Evolutionary conservation across 1,140 invertebrate species (phyloP).

Genomic region (Octopus bimaculoides): DNA sequence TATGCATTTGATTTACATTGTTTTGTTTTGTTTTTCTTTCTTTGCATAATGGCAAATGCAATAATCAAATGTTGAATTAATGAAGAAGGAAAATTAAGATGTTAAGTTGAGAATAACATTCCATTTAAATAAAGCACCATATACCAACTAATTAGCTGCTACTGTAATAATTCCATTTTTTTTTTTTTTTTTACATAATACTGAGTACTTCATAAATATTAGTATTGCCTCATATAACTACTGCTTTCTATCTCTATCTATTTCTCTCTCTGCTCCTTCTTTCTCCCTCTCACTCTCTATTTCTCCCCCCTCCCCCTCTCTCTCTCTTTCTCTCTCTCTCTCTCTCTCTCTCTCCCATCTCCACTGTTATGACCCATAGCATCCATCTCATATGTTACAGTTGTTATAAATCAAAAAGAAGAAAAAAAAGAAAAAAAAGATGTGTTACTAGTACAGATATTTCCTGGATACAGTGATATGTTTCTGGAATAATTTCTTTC

Average conservation of each 20-base stretch:
- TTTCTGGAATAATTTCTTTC: constrained; percentile 1
- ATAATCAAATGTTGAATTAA: no score
- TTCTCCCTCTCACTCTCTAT: neutral
- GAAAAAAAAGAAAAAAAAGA: neutral
- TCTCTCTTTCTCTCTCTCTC: neutral
- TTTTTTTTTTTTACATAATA: no score
- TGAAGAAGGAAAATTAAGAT: no score
- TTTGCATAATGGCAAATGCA: no score
- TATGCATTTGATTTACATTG: neutral
- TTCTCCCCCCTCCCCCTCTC: neutral
- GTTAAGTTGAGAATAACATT: no score
- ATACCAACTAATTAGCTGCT: no score
- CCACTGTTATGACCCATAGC: neutral
- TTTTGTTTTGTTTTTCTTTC: no score
- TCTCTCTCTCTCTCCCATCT: neutral
- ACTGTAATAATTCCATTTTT: no score
- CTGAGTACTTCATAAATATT: no score
- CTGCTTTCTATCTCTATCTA: neutral
- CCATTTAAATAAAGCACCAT: no score
- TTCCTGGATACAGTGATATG: neutral
- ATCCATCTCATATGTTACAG: constrained; percentile 1
- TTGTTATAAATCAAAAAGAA: neutral
- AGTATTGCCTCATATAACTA: no score
- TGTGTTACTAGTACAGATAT: neutral
- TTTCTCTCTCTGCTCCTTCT: neutral